Conservation (phyloP, 2,797 vertebrate genomes). For the Pseudotriccus pelzelni region DNA sequence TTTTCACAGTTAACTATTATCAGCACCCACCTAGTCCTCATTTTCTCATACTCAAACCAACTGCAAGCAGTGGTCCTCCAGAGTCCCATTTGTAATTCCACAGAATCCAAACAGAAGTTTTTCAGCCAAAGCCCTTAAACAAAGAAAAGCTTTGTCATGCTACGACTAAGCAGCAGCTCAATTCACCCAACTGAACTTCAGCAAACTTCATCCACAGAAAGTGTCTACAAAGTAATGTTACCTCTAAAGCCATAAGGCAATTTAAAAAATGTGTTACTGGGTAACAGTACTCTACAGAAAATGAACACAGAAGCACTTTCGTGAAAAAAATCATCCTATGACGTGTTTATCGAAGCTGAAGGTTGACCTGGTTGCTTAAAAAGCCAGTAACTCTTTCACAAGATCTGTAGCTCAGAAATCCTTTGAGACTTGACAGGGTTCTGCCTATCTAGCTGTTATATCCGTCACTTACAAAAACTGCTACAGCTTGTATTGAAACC, state of each 20-base stretch:
- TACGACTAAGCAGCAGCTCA: neutral
- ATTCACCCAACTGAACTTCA: neutral
- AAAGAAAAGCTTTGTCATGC: neutral
- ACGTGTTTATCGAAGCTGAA: neutral
- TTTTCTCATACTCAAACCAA: neutral
- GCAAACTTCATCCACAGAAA: neutral
- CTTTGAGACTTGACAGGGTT: neutral
- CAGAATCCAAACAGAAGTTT: neutral
- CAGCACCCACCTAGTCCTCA: neutral
- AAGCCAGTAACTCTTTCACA: neutral
- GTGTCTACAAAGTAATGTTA: neutral
- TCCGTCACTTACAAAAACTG: neutral
- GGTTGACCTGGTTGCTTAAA: neutral
- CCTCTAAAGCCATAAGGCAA: neutral
- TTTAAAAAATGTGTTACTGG: neutral
- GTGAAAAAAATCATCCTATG: neutral
- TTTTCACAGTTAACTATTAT: neutral
- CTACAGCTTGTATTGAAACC: neutral
- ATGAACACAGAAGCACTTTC: neutral
- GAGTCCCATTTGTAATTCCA: neutral
- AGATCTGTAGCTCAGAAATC: neutral
- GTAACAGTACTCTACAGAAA: neutral
- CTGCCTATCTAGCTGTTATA: neutral
- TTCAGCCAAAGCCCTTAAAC: neutral
- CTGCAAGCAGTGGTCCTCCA: neutral